Evolutionary conservation across 2,113 vertebrate species (phyloP).

Genomic region (Platanista minor): DNA sequence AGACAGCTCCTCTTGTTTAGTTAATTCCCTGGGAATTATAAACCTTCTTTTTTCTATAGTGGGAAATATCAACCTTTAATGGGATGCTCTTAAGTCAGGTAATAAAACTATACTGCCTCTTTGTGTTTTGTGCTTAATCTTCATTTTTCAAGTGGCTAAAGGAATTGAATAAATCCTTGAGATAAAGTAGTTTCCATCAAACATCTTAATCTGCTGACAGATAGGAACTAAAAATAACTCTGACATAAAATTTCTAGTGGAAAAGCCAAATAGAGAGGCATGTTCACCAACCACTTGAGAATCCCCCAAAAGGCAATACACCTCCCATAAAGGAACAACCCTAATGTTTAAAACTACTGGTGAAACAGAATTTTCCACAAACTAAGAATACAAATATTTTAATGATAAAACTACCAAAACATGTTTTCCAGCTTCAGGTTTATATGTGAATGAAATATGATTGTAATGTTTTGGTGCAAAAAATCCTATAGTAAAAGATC

Average conservation of each 20-base stretch:
- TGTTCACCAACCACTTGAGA: not conserved
- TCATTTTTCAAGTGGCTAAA: not conserved
- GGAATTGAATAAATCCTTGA: not conserved
- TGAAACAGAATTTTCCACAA: not conserved
- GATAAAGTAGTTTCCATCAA: not conserved
- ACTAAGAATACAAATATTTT: not conserved
- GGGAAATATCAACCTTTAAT: not conserved
- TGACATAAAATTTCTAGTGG: not conserved
- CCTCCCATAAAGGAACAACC: not conserved
- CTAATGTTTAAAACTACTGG: not conserved
- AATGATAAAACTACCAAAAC: not conserved
- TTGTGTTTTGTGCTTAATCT: not conserved
- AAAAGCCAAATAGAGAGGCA: slow-evolving; percentile 14
- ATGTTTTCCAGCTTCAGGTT: not conserved
- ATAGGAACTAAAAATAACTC: slow-evolving; percentile 21
- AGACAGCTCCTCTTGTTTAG: not conserved
- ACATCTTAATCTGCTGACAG: not conserved
- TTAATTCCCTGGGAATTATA: not conserved
- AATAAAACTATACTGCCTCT: not conserved
- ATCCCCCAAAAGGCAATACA: not conserved
- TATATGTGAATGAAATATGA: not conserved
- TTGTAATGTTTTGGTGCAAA: not conserved
- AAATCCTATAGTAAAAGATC: not conserved
- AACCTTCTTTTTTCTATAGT: not conserved
- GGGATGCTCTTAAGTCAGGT: not conserved